phyloP scores from a whole-genome alignment of 2,888 invertebrate genomes.

The Noctua comes region DNA sequence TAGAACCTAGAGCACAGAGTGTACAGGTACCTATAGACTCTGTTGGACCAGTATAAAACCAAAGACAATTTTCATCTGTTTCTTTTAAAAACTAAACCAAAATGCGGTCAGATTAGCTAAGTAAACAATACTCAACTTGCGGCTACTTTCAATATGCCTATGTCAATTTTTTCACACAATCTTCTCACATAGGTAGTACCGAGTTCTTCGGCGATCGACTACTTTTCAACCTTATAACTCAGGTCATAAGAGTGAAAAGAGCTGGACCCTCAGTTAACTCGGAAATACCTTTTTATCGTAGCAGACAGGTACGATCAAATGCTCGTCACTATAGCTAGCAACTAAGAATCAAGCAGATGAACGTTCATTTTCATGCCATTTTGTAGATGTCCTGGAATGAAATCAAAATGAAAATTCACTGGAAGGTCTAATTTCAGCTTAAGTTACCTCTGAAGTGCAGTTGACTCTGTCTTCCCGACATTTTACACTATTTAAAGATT shows the following conservation, averaged over 20 bases:
- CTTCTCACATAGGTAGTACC: too few relatives aligned
- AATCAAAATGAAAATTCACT: background rate
- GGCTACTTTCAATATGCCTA: background rate
- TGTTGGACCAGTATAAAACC: background rate
- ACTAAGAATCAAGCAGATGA: background rate
- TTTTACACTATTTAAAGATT: background rate
- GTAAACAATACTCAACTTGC: slow-evolving; percentile 3
- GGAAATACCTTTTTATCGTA: background rate
- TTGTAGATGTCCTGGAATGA: background rate
- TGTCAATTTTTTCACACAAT: too few relatives aligned
- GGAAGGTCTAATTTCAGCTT: background rate
- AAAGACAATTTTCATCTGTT: background rate
- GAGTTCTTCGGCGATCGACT: too few relatives aligned
- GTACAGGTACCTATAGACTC: background rate
- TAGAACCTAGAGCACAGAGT: background rate
- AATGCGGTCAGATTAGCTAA: background rate
- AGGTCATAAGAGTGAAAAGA: too few relatives aligned
- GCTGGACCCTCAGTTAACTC: too few relatives aligned
- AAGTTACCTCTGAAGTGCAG: background rate
- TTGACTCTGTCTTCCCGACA: background rate
- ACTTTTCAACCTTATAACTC: too few relatives aligned
- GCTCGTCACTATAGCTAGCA: background rate
- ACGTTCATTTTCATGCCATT: background rate
- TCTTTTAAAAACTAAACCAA: background rate
- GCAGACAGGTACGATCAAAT: background rate